Percentiles rank a stretch among this genome's conserved stretches.
These are phyloP conservation scores for Heliconius hermathena DNA, from an alignment of 1,140 invertebrate species.

Conservation along the genomic window DNA sequence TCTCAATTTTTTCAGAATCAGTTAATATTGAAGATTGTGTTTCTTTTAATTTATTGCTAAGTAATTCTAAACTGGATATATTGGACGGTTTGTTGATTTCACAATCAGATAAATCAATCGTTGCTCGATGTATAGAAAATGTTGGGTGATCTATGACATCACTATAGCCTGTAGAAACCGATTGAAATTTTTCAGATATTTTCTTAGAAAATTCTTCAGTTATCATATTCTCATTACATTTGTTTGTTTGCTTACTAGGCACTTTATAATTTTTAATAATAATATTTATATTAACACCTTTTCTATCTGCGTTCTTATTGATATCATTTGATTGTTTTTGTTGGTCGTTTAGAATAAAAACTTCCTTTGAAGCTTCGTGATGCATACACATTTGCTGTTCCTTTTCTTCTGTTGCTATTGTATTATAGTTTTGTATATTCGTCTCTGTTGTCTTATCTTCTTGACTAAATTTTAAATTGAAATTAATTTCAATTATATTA, in stretches of 20 bases:
- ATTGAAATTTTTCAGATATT: slow-evolving; percentile 61
- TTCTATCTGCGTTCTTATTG: slow-evolving; percentile 40
- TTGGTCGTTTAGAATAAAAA: slow-evolving; percentile 44
- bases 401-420: slow-evolving; percentile 23
- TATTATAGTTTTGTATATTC: slow-evolving; percentile 42
- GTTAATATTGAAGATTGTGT: neutral
- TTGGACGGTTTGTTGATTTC: slow-evolving; percentile 14
- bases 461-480: slow-evolving; percentile 59
- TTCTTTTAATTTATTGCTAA: slow-evolving; percentile 12
- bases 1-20: slow-evolving; percentile 17
- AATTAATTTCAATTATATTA: slow-evolving; percentile 63
- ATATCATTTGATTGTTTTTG: slow-evolving; percentile 30
- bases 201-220: slow-evolving; percentile 50
- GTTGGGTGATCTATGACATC: slow-evolving; percentile 46
- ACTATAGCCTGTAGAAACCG: slow-evolving; percentile 62
- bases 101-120: slow-evolving; percentile 34
- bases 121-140: slow-evolving; percentile 56
- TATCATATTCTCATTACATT: slow-evolving; percentile 11
- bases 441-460: slow-evolving; percentile 51
- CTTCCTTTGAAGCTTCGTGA: slow-evolving; percentile 40
- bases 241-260: slow-evolving; percentile 30
- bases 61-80: slow-evolving; percentile 21
- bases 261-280: slow-evolving; percentile 56
- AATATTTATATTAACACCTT: slow-evolving; percentile 63
- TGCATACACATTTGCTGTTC: slow-evolving; percentile 22